Evolutionary conservation across 2,888 invertebrate genomes (phyloP), one percentile per base, ranked within the genome.

Genomic region (Caenorhabditis parvicauda): DNA sequence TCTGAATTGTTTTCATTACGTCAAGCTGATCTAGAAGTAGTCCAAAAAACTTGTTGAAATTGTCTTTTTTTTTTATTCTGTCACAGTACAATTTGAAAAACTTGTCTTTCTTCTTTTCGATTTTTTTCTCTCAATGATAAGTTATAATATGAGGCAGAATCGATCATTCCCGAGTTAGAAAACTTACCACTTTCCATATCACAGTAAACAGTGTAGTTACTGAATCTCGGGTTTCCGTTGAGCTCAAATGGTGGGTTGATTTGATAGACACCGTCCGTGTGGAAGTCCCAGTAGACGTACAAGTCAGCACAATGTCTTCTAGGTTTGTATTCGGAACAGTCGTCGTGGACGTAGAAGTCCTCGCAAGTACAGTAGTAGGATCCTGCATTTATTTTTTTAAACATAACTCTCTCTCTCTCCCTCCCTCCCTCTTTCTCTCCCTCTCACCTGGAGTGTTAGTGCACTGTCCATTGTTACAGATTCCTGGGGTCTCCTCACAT

Each of bases 401-500:
- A n/a, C n/a, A n/a, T n/a, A n/a, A n/a, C n/a, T n/a, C n/a, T n/a
- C n/a, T n/a, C 9, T 14, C 19, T 44, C 22, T 22, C 9, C 7
- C 7, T 14, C 5, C n/a, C 2, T 24, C 25, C n/a, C 7, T 44
- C 37, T 48, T 47, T 7, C 9, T 6, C 6, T 45, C n/a, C 22
- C 19, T 32, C 65, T 65, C n/a, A n/a, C n/a, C n/a, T 1, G 60
- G 86, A n/a, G 86, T 84, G 83, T 92, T 91, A 65, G 86, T 83
- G 81, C 92, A 92, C 39, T 83, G 85, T 22, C 90, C 90, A 64
- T 86, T 74, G 6, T 63, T 63, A 29, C 64, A 63, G 86, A 86
- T 54, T 79, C 81, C 24, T 82, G 51, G 52, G 7, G 65, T 58
- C 42, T 70, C 68, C 1, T 64, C 58, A 48, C 74, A 74, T 41